Evolutionary conservation across 1,140 invertebrate species (phyloP), one percentile per base, ranked within the genome.

Genomic region (Zaprionus taronus): DNA sequence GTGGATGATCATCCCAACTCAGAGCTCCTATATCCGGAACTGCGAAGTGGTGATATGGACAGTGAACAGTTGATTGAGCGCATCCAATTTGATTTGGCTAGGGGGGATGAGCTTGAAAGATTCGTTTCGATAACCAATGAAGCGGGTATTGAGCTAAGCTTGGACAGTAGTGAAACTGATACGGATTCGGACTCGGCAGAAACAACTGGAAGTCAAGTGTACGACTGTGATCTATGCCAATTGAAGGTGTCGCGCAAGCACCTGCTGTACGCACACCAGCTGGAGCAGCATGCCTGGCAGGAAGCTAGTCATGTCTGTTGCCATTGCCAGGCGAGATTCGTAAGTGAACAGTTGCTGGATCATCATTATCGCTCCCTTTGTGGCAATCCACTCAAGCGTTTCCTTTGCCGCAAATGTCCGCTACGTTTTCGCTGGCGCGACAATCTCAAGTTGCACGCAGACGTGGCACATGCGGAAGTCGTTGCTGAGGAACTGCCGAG

Each of bases 171-270:
- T 15, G 91, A 92, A 75, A 92, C 91, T 2, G 91, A 92, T 3
- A 76, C 71, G 0, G 91, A 89, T 51, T 81, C 81, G 2, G 91
- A 84, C 15, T 57, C 67, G 1, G 26, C 47, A 0, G 72, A 75
- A 70, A 9, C 47, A 5, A 51, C 24, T 11, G n/a, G 26, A 57
- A 9, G 9, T 24, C 56, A 24, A n/a, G 9, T 75, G 67, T 62
- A 57, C 49, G 58, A 12, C 51, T 95, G 94, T 77, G 91, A 93
- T 44, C 83, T 92, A 1, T 94, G 94, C 69, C 82, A 83, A n/a
- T 79, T 93, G 62, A 51, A 68, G 44, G 93, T 94, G 62, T 77
- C 79, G 11, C 93, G 91, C 14, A 91, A 90, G 38, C 75, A 90
- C 63, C 76, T 84, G 60, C 47, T 92, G 0, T 91, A 84, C 49